phyloP scores from a whole-genome alignment of 2,113 vertebrate genomes.

The Motacilla tschutschensis region DNA sequence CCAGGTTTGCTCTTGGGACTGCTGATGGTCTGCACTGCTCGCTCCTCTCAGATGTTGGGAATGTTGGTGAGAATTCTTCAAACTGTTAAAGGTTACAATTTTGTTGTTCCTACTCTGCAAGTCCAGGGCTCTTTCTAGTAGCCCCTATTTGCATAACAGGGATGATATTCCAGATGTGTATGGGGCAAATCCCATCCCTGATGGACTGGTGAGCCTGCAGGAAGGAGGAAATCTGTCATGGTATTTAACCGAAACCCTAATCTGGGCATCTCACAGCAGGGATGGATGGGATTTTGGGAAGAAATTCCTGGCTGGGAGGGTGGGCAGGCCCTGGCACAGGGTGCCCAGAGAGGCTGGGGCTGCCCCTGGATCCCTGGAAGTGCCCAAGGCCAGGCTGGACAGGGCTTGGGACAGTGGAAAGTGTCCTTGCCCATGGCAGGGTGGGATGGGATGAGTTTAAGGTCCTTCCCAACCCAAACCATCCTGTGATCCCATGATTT shows the following conservation, averaged over 20 bases:
- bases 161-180: background rate
- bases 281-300: fast-evolving
- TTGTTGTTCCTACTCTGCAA: too few relatives aligned
- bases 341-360: background rate
- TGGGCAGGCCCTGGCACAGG: background rate
- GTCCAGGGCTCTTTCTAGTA: background rate
- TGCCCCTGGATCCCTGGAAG: background rate
- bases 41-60: background rate
- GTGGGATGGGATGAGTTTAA: fast-evolving
- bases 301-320: fast-evolving
- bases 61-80: background rate
- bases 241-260: background rate
- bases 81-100: fast-evolving
- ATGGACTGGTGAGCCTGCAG: background rate
- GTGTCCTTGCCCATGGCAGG: background rate
- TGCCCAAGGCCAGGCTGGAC: fast-evolving
- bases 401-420: fast-evolving
- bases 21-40: background rate
- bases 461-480: background rate
- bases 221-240: background rate
- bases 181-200: background rate
- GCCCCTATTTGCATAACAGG: fast-evolving
- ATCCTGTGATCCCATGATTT: background rate
- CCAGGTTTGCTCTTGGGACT: background rate
- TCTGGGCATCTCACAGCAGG: background rate